Evolutionary conservation across 92 coral and sea anemone genomes (phyloP), one percentile per base, ranked within the genome.

Genomic region (Isaurus tuberculatus): DNA sequence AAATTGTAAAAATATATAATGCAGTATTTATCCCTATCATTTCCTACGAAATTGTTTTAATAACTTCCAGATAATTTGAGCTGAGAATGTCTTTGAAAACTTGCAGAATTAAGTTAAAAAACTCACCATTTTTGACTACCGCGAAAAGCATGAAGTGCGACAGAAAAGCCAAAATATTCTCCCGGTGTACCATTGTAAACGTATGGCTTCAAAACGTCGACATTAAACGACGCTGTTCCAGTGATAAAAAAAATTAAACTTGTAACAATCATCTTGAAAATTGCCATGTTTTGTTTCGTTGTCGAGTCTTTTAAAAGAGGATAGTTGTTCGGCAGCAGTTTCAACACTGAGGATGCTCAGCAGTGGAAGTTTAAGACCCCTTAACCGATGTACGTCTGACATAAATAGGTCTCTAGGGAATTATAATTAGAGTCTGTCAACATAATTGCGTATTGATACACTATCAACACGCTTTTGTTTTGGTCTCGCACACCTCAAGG

Each of bases 141-240:
- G 32, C 20, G 0, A 32, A 11, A 34, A 8, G 31, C 3, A 83
- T 93, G 94, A 2, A 93, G 72, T 1, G 94, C 85, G 6, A 93
- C 92, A 6, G 94, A 43, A 58, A 86, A 93, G 20, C 97, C 97
- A 70, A 93, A 93, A 70, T 91, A 91, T 48, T 91, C 97, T 19
- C 94, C 94, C 17, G 71, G 23, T 16, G 60, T 30, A 19, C 93
- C 92, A 10, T 75, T 22, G 67, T 88, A 83, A n/a, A 93, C 64
- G 63, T 86, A 31, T 16, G 97, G 89, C 33, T 86, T 88, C 60
- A 65, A 44, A 9, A 75, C 29, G 32, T 93, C 94, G 43, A 93
- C 74, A 46, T 93, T 93, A 40, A 93, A 93, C 1, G 92, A 75
- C 3, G 34, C 29, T 11, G 60, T 34, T 26, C 70, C 82, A 26